Evolutionary conservation across 2,888 invertebrate species (phyloP).

Genomic region (Tipula unca): DNA sequence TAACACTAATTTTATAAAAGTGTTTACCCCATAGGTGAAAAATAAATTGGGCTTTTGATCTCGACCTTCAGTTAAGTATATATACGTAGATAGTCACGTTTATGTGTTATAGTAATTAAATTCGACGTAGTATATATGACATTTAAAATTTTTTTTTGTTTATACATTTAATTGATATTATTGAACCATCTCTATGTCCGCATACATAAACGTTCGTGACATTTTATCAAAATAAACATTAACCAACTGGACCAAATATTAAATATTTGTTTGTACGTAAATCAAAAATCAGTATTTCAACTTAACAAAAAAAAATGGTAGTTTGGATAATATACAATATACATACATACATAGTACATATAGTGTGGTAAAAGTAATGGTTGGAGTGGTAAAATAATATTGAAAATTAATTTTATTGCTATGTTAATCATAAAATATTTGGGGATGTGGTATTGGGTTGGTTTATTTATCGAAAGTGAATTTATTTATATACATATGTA

Average conservation of each 20-base stretch:
- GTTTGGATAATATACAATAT: not conserved
- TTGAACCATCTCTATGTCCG: not conserved
- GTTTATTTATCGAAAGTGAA: not conserved
- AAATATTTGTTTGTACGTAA: not conserved
- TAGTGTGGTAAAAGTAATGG: not conserved
- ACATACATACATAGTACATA: not conserved
- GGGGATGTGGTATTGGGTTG: not conserved
- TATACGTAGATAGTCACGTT: no score
- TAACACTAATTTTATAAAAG: not conserved
- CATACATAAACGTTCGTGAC: slow-evolving; percentile 26
- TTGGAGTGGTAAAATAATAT: not conserved
- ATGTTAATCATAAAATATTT: not conserved
- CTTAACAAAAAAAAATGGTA: not conserved
- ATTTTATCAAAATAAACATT: slow-evolving; percentile 26
- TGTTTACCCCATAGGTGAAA: not conserved
- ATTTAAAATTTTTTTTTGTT: not conserved
- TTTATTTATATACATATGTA: not conserved
- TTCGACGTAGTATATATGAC: not conserved
- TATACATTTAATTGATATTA: not conserved
- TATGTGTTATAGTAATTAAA: not conserved
- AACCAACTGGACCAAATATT: slow-evolving; percentile 10
- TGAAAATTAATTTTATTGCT: not conserved
- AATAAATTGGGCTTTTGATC: not conserved
- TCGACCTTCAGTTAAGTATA: not conserved
- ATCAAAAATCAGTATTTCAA: slow-evolving; percentile 2